Evolutionary conservation across 2,888 invertebrate species (phyloP), one percentile per base, ranked within the genome.

Genomic region (Rhimphoctona megacephalus): DNA sequence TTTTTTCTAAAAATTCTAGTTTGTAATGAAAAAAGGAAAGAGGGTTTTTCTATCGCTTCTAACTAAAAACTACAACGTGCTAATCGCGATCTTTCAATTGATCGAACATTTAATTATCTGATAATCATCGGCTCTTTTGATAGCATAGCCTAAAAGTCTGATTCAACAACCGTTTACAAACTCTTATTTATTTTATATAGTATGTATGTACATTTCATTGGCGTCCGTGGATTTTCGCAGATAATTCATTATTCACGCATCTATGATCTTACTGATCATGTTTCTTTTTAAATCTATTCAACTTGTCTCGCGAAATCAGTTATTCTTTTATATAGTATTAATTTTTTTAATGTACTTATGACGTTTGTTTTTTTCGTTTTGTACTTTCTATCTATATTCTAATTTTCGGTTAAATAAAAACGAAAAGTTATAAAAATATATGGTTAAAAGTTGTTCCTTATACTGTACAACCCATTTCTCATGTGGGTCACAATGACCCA

Each of bases 121-220:
- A 52, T 76, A 77, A 72, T 70, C 14, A 33, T 54, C 22, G 39
- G 76, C 61, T 79, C 70, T 79, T 67, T 79, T 61, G 36, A 84
- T 84, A 76, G 79, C 57, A 66, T 80, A 86, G 72, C 76, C 46
- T 33, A 17, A 70, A 83, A 86, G 86, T 81, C 78, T 83, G 81
- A 77, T 69, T 73, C 64, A 69, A 81, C 64, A 49, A 36, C 61
- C 66, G 67, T 57, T 83, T 54, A 46, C 69, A 61, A 69, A 83
- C 49, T 39, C 49, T 69, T 86, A 86, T 86, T 86, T 86, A 83
- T 83, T 86, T 72, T 57, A 81, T 83, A 83, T 67, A 79, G 49
- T 33, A 25, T 79, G 30, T 17, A 74, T 54, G 33, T 33, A 57
- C 76, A n/a, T 72, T 73, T 25, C 25, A 19, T 49, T 72, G 46